phyloP scores from a whole-genome alignment of 2,113 vertebrate genomes.

The Gulo gulo region DNA sequence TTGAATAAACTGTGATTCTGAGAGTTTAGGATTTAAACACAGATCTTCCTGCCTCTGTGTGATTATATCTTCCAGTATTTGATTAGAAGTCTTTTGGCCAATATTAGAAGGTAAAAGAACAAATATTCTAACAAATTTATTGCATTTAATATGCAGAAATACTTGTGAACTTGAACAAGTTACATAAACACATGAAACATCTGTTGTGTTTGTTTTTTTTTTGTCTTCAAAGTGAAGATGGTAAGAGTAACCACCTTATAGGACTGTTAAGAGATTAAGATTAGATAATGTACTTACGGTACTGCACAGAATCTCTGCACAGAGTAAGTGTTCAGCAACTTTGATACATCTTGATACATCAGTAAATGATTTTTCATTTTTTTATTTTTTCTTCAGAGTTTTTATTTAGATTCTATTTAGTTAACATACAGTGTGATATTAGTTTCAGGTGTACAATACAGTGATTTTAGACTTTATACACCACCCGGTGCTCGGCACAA shows the following conservation, averaged over 20 bases:
- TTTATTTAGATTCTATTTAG: background rate
- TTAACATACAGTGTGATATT: background rate
- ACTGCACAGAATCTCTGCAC: background rate
- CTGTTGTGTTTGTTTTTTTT: background rate
- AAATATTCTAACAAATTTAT: conserved; percentile 20
- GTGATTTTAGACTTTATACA: background rate
- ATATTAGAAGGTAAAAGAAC: background rate
- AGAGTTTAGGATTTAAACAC: background rate
- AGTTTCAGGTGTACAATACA: background rate
- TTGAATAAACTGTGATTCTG: background rate
- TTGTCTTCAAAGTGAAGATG: background rate
- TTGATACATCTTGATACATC: background rate
- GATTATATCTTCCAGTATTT: background rate
- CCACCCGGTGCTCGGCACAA: background rate
- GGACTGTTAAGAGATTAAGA: background rate
- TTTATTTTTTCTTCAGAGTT: background rate
- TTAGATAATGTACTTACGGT: background rate
- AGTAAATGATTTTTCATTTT: background rate
- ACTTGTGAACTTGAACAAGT: background rate
- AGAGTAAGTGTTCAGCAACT: background rate
- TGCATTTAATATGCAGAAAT: background rate
- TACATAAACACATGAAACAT: background rate
- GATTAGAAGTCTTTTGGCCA: background rate
- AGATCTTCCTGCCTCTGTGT: background rate
- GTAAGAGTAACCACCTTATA: background rate